Conservation (phyloP, 2,113 vertebrate species). For the Vombatus ursinus region DNA sequence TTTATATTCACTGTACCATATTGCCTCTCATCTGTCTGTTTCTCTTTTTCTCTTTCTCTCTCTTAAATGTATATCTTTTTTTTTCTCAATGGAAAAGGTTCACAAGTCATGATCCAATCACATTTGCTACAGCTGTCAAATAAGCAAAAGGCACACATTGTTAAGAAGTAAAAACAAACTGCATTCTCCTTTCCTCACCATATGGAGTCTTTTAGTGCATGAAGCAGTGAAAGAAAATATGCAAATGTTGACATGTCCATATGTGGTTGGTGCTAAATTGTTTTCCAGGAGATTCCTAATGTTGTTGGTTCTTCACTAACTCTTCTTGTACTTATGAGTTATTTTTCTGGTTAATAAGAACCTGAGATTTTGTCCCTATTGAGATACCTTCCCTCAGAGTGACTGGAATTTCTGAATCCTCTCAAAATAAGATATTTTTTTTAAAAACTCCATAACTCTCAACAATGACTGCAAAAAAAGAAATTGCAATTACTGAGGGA, state of each 20-base stretch:
- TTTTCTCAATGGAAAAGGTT: slow-evolving; percentile 8
- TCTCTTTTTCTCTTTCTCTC: too few species aligned
- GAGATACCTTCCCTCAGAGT: slow-evolving; percentile 52
- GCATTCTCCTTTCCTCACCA: slow-evolving; percentile 58
- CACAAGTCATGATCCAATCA: neutral
- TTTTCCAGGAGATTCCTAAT: slow-evolving; percentile 62
- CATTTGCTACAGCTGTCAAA: slow-evolving; percentile 60
- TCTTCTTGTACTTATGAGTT: slow-evolving; percentile 50
- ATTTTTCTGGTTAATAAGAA: slow-evolving; percentile 60
- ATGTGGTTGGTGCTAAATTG: slow-evolving; percentile 64
- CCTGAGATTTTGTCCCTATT: neutral
- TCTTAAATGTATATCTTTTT: neutral
- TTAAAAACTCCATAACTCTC: slow-evolving; percentile 67
- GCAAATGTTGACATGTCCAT: slow-evolving; percentile 66
- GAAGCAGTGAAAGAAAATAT: slow-evolving; percentile 69
- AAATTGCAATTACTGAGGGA: slow-evolving; percentile 50
- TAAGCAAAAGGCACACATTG: slow-evolving; percentile 60
- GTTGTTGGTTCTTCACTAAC: slow-evolving; percentile 40
- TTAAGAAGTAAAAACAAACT: slow-evolving; percentile 63
- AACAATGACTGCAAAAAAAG: slow-evolving; percentile 29
- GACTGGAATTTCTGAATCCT: slow-evolving; percentile 52
- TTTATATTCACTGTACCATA: too few species aligned
- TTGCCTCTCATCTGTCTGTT: too few species aligned
- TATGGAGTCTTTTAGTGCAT: slow-evolving; percentile 66
- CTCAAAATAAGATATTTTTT: slow-evolving; percentile 62